These are phyloP conservation scores for Acropora yongei DNA, from an alignment of 64 coral and sea anemone species.

Conservation along the genomic window DNA sequence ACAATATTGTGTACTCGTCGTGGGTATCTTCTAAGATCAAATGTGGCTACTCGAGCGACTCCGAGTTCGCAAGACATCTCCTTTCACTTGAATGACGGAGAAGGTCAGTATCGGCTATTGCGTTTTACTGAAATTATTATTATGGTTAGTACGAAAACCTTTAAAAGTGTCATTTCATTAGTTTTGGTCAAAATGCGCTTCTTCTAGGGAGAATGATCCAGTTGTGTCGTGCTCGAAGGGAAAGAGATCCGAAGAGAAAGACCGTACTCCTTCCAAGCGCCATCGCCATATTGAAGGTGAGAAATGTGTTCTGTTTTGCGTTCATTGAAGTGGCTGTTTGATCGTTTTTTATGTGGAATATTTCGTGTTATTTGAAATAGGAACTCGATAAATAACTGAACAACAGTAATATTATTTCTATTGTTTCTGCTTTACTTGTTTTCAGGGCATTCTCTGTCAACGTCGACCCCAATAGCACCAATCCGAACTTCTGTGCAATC, in stretches of 20 bases:
- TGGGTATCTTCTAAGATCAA: slow-evolving; percentile 33
- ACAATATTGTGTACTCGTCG: slow-evolving; percentile 23
- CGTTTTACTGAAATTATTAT: neutral
- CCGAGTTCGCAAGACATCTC: slow-evolving; percentile 38
- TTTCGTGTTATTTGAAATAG: slow-evolving; percentile 11
- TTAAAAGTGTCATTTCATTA: neutral
- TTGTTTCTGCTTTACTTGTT: neutral
- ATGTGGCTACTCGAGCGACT: slow-evolving; percentile 41
- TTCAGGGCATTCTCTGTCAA: slow-evolving; percentile 31
- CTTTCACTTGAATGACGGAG: slow-evolving; percentile 43
- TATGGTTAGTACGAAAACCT: neutral
- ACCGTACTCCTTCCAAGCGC: slow-evolving; percentile 12
- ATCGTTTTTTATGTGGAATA: neutral
- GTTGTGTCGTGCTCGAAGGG: slow-evolving; percentile 6
- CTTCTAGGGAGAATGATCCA: slow-evolving; percentile 17
- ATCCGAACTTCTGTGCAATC: neutral
- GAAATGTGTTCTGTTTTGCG: slow-evolving; percentile 5
- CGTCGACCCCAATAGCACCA: slow-evolving; percentile 21
- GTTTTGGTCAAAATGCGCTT: neutral
- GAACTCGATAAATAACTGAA: neutral
- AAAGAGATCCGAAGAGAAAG: slow-evolving; percentile 16
- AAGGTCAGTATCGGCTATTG: slow-evolving; percentile 32
- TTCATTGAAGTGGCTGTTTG: neutral
- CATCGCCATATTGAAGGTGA: slow-evolving; percentile 12
- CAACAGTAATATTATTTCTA: slow-evolving; percentile 10